Conservation (phyloP, 92 coral and sea anemone species). For the Porites divaricata region DNA sequence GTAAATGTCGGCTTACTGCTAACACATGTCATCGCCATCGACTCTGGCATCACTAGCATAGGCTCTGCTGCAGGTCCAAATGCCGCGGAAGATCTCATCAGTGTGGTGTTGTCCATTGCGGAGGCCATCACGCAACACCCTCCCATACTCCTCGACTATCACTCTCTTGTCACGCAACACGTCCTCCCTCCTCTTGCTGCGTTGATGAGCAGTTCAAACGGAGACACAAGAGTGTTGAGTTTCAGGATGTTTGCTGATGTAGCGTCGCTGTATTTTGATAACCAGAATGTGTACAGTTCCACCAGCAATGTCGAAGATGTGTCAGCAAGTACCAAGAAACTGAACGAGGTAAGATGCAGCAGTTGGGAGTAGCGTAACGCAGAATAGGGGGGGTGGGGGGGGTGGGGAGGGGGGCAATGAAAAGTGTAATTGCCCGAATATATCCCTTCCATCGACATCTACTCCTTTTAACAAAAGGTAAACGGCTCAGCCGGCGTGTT, state of each 20-base stretch:
- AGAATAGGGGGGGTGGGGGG: too few relatives aligned
- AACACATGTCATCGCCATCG: conserved; percentile 83
- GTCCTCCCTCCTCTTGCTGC: conserved; percentile 88
- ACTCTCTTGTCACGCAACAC: conserved; percentile 70
- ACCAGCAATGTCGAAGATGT: conserved; percentile 53
- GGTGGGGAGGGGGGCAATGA: too few relatives aligned
- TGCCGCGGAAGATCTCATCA: conserved; percentile 84
- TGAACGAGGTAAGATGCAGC: conserved; percentile 72
- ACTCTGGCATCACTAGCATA: conserved; percentile 86
- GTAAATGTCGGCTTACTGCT: conserved; percentile 73
- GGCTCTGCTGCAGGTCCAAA: conserved; percentile 94
- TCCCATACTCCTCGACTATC: conserved; percentile 81
- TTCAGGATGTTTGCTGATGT: conserved; percentile 97
- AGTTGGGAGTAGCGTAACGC: neutral
- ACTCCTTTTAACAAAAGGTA: too few relatives aligned
- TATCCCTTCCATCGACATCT: too few relatives aligned
- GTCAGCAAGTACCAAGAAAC: conserved; percentile 61
- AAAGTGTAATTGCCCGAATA: too few relatives aligned
- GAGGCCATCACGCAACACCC: conserved; percentile 99
- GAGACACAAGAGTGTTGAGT: conserved; percentile 89
- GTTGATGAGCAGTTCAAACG: conserved; percentile 84
- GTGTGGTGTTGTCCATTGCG: conserved; percentile 87
- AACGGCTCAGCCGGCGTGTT: too few relatives aligned
- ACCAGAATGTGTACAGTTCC: conserved; percentile 75
- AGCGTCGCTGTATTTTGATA: conserved; percentile 91